Base-by-base conservation (phyloP, 2,113 vertebrate genomes). In the Heteronetta atricapilla region DNA sequence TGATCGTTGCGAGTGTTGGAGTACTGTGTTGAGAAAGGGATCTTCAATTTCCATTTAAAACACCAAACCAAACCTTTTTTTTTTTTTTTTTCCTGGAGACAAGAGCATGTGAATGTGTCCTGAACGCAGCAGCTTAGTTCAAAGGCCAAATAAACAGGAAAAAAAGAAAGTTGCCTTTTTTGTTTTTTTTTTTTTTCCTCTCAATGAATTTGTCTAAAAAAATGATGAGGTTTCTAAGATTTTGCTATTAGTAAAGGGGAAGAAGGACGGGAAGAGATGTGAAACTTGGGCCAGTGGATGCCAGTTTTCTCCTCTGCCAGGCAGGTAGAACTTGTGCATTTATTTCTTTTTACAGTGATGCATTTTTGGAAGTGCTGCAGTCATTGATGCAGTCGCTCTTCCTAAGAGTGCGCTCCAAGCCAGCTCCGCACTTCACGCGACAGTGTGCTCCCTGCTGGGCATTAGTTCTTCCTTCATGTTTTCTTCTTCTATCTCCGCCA, bases 21-120 rank as follows among this genome's bases (percentile, higher is more conserved):
- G 42, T 59, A 26, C 80, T 52, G 29, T 38, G 75, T 42, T 82
- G 79, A 72, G 72, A 46, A 82, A 58, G 60, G 55, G 52, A 86
- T 91, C 86, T 82, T 95, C 67, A 31, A n/a, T 88, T 94, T 95
- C 70, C 55, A 22, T 82, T 89, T 90, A 48, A 53, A 89, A 40
- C 29, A 50, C 48, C 53, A 79, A 72, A 53, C 33, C 9, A 33
- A 75, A 84, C 6, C 34, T 89, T 89, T 91, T 11, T 91, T 46
- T 48, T 91, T 10, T 91, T 46, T 55, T 83, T 89, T 89, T 91
- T 10, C 88, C 42, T 93, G 48, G 62, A 52, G 72, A 77, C 42
- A 56, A 70, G 55, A 42, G 59, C 44, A 52, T 1, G 1, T 42
- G 68, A 90, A 78, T n/a, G 59, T 33, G 8, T 85, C 60, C 25